Base-by-base conservation (phyloP, 2,797 vertebrate species). In the Trachurus trachurus region DNA sequence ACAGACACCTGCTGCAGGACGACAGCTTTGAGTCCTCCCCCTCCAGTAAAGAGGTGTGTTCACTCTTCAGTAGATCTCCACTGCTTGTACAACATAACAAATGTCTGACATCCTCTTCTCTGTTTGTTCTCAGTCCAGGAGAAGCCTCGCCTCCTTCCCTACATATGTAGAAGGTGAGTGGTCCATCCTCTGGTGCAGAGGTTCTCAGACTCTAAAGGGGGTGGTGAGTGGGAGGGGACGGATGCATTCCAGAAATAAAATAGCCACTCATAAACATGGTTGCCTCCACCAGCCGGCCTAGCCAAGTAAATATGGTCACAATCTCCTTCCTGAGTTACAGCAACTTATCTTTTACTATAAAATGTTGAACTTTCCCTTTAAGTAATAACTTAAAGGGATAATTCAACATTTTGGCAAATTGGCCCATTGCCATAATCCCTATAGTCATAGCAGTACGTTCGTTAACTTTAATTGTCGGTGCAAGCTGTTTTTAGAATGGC, bases 121-220 rank as follows among this genome's bases (percentile, higher is more conserved):
- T 72, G 49, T 63, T 68, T n/a, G 85, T 93, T 93, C 93, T 84
- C 93, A 99, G 98, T 96, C 97, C 88, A 96, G 95, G 87, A 98
- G 96, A 95, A 98, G 96, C 88, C 96, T 98, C 89, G 97, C 98
- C 61, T 97, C 98, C 34, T 99, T 99, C 90, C 98, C 98, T 66
- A 98, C 97, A 17, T 99, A 98, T 79, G 98, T 99, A 87, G 98
- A 99, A 97, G 98, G 98, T 99, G 95, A 98, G 97, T 89, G n/a
- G 7, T 29, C 31, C 1, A 34, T 57, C 31, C 13, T 52, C 5
- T 45, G 44, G 15, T 34, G 21, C 17, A 19, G 40, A 71, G 37
- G 3, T 61, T 29, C 52, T 37, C 8, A 54, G 17, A 19, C 44
- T 44, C 44, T 44, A 12, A 12, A 31, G 50, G 52, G 5, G 31